Evolutionary conservation across 2,113 vertebrate species (phyloP).

Genomic region (Hippopotamus amphibius): DNA sequence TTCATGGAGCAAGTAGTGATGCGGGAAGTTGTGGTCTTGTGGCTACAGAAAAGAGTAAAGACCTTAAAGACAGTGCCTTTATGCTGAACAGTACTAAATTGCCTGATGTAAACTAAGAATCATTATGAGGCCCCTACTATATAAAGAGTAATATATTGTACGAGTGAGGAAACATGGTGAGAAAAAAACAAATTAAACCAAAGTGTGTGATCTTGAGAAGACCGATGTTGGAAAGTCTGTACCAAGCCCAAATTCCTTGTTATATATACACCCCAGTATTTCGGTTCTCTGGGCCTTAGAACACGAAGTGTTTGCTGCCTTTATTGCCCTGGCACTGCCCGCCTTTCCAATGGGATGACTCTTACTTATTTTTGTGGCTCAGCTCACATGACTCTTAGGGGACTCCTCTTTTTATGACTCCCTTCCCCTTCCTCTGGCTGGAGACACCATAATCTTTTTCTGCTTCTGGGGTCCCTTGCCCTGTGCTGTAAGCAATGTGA

Average conservation of each 20-base stretch:
- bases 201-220: background rate
- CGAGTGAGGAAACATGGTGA: background rate
- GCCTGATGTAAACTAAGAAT: background rate
- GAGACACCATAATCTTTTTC: background rate
- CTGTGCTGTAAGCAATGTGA: background rate
- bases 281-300: background rate
- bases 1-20: background rate
- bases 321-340: background rate
- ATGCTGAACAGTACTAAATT: background rate
- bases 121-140: background rate
- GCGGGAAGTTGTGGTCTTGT: background rate
- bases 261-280: background rate
- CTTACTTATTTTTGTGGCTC: background rate
- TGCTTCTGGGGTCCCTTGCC: background rate
- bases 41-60: background rate
- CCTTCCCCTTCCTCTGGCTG: background rate
- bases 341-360: background rate
- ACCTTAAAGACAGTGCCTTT: background rate
- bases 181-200: background rate
- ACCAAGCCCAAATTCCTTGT: background rate
- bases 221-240: background rate
- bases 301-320: background rate
- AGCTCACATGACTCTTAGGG: background rate
- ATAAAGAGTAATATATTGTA: background rate
- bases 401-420: fast-evolving